Evolutionary conservation across 2,888 invertebrate genomes (phyloP), one percentile per base, ranked within the genome.

Genomic region (Protophormia terraenovae): DNA sequence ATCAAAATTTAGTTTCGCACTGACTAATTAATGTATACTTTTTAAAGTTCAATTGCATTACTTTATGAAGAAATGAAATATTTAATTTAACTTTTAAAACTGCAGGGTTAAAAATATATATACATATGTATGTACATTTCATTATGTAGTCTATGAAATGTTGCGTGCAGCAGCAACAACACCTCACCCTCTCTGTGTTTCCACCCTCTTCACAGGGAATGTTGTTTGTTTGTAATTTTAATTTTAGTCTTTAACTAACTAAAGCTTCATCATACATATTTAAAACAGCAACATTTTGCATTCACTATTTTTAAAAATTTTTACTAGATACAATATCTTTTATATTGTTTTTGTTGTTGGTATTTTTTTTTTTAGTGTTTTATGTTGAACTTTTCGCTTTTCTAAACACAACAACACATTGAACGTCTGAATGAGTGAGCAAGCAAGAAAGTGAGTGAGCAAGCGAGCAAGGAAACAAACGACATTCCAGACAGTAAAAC

Each of bases 401-500:
- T 66, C 45, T 32, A 64, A 64, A 41, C 24, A 64, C 38, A 64
- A 64, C 16, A 64, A 38, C 19, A 47, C 8, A 47, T 6, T 19
- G 47, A 22, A 35, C 62, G 5, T 45, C 41, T 45, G 32, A 64
- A 6, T 53, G n/a, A 64, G 10, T 53, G n/a, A 53, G 35, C n/a
- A 27, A 71, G 22, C n/a, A 22, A 41, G 35, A 5, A 47, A 19
- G 10, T 19, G 16, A 19, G 19, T 10, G 47, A 47, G 35, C 19
- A n/a, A 35, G 35, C 16, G 19, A 27, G 19, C 16, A 32, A 35
- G 6, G 16, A 35, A 55, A 29, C 62, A 12, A 47, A 66, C 72
- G 69, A 67, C 81, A 81, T 62, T 67, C 69, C 81, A 69, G 60
- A 55, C 69, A 24, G 62, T 41, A 45, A 69, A 81, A 81, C 69